phyloP scores from a whole-genome alignment of 2,888 invertebrate genomes.

The Drosophila testacea region DNA sequence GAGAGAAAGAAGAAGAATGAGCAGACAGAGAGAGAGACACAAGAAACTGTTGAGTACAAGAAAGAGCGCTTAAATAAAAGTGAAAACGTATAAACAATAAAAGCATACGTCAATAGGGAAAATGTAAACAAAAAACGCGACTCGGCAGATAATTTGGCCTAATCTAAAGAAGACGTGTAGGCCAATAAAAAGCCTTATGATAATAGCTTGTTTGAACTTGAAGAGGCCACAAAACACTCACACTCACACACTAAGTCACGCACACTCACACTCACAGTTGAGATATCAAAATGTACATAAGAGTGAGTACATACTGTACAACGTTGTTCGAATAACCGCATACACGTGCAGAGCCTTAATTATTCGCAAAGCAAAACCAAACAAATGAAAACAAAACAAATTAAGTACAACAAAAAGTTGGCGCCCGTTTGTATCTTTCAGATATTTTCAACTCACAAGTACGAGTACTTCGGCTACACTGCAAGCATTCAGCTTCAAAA shows the following conservation, averaged over 20 bases:
- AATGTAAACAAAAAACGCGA: slow-evolving; percentile 39
- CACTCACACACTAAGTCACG: not conserved
- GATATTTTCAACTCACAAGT: slow-evolving; percentile 45
- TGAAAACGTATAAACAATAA: slow-evolving; percentile 35
- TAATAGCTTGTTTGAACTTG: slow-evolving; percentile 45
- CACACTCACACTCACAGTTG: slow-evolving; percentile 2
- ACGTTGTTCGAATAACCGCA: slow-evolving; percentile 13
- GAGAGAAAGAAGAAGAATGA: not conserved
- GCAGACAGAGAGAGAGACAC: not conserved
- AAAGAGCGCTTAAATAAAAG: slow-evolving; percentile 43
- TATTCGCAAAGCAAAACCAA: slow-evolving; percentile 39
- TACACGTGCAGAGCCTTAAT: slow-evolving; percentile 51
- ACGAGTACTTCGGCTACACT: slow-evolving; percentile 35
- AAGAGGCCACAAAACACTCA: slow-evolving; percentile 11
- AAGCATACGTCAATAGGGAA: slow-evolving; percentile 23
- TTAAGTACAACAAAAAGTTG: slow-evolving; percentile 32
- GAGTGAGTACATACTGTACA: slow-evolving; percentile 6
- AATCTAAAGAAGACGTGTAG: slow-evolving; percentile 12
- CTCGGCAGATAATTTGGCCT: slow-evolving; percentile 6
- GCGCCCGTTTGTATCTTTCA: slow-evolving; percentile 38
- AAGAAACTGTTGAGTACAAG: not conserved
- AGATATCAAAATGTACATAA: not conserved
- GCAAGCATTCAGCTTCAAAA: slow-evolving; percentile 29
- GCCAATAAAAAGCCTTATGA: slow-evolving; percentile 31
- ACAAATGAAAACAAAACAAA: slow-evolving; percentile 22